Conservation (phyloP, 2,113 vertebrate species). For the Mastomys coucha region DNA sequence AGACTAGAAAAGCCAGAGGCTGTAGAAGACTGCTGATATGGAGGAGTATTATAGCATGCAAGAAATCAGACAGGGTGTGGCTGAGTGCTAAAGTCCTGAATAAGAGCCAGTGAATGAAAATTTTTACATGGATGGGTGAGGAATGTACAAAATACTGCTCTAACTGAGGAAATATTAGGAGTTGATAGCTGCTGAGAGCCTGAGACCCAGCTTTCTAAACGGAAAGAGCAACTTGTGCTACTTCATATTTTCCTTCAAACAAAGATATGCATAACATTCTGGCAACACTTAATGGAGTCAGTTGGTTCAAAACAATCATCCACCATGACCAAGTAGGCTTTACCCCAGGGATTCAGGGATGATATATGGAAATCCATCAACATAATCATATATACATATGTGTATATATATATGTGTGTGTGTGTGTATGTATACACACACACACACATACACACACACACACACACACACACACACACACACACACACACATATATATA, state of each 20-base stretch:
- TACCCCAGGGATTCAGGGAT: too few relatives aligned
- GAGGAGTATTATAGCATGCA: not conserved
- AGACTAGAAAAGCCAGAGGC: not conserved
- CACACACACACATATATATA: too few relatives aligned
- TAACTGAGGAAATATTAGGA: not conserved
- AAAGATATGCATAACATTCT: not conserved
- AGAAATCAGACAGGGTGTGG: not conserved
- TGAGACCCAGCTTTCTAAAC: not conserved
- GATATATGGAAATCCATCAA: too few relatives aligned
- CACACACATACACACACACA: too few relatives aligned
- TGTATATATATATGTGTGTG: too few relatives aligned
- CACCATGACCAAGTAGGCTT: too few relatives aligned
- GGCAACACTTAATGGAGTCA: not conserved
- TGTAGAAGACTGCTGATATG: not conserved
- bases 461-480: too few relatives aligned
- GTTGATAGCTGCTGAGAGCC: not conserved
- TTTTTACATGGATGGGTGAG: not conserved
- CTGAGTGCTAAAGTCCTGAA: not conserved
- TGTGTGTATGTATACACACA: too few relatives aligned
- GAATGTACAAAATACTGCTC: not conserved
- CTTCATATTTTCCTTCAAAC: not conserved
- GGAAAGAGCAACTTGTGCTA: not conserved
- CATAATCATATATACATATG: too few relatives aligned
- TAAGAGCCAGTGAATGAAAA: not conserved
- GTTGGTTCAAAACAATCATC: not conserved